phyloP scores from a whole-genome alignment of 2,888 invertebrate genomes.

The Netelia virgata region DNA sequence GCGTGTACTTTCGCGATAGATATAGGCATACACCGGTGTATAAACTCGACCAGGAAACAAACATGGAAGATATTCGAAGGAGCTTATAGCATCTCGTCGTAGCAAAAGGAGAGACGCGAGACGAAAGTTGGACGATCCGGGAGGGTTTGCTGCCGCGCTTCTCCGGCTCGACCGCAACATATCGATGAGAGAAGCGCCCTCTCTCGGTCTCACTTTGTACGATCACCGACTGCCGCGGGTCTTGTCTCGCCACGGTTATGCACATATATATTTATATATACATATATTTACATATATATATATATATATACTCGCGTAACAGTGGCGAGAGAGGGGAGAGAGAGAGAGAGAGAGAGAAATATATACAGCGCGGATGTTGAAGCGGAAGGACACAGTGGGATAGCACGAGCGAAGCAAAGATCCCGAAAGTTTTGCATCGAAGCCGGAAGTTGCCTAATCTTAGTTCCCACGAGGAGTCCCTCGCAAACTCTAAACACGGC shows the following conservation, averaged over 20 bases:
- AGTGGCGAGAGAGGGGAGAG: too few relatives aligned
- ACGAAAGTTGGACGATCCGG: slow-evolving; percentile 53
- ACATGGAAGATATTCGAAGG: slow-evolving; percentile 25
- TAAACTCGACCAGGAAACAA: background rate
- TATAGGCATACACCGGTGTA: background rate
- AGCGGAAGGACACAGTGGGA: slow-evolving; percentile 21
- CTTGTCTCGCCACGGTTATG: background rate
- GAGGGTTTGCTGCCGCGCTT: slow-evolving; percentile 37
- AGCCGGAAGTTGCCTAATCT: slow-evolving; percentile 67
- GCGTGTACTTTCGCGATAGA: slow-evolving; percentile 1
- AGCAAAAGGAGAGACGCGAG: slow-evolving; percentile 40
- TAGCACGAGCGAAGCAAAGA: slow-evolving; percentile 49
- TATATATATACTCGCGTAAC: slow-evolving; percentile 7
- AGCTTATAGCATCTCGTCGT: slow-evolving; percentile 44
- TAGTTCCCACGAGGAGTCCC: slow-evolving; percentile 53
- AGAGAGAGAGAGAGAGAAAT: background rate
- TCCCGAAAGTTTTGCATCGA: slow-evolving; percentile 65
- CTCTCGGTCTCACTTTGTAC: slow-evolving; percentile 3
- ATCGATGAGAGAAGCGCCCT: slow-evolving; percentile 39
- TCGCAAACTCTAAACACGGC: slow-evolving; percentile 66
- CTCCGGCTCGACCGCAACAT: slow-evolving; percentile 60
- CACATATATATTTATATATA: too few relatives aligned
- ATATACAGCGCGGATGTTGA: slow-evolving; percentile 4
- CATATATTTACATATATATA: too few relatives aligned
- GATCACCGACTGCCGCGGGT: slow-evolving; percentile 35